phyloP scores from a whole-genome alignment of 2,888 invertebrate species.

The Nezara viridula region DNA sequence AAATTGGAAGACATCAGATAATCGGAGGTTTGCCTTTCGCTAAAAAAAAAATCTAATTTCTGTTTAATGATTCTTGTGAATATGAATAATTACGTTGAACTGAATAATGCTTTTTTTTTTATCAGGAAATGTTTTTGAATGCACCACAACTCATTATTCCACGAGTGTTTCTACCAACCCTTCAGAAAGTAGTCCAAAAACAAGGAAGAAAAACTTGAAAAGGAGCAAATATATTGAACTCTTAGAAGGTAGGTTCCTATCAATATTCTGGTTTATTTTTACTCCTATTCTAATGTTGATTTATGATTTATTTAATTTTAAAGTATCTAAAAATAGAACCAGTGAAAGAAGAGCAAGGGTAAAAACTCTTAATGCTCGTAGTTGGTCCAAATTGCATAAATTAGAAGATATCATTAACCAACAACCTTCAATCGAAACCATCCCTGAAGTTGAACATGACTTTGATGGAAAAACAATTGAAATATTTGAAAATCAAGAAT shows the following conservation, averaged over 20 bases:
- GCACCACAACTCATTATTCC: not conserved
- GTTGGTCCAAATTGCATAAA: slow-evolving; percentile 24
- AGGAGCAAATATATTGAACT: slow-evolving; percentile 54
- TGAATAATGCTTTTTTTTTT: not conserved
- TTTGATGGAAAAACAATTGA: not conserved
- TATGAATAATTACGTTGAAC: too few species aligned
- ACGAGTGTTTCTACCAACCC: slow-evolving; percentile 37
- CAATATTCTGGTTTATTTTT: not conserved
- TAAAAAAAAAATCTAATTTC: not conserved
- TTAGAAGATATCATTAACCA: not conserved
- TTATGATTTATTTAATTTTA: not conserved
- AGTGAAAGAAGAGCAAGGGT: slow-evolving; percentile 46
- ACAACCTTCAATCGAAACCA: not conserved
- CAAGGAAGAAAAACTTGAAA: slow-evolving; percentile 46
- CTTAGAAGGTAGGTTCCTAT: slow-evolving; percentile 48
- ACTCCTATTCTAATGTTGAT: not conserved
- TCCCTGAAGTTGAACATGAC: not conserved
- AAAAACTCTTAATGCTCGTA: slow-evolving; percentile 40
- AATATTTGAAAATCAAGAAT: not conserved
- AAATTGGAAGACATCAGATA: not conserved
- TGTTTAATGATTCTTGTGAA: not conserved
- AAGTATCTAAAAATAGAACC: slow-evolving; percentile 51
- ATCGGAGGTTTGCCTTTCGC: slow-evolving; percentile 1
- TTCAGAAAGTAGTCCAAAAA: not conserved
- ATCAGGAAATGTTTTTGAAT: slow-evolving; percentile 19